Evolutionary conservation across 2,113 vertebrate species (phyloP), one percentile per base, ranked within the genome.

Genomic region (Ploceus nigricollis): DNA sequence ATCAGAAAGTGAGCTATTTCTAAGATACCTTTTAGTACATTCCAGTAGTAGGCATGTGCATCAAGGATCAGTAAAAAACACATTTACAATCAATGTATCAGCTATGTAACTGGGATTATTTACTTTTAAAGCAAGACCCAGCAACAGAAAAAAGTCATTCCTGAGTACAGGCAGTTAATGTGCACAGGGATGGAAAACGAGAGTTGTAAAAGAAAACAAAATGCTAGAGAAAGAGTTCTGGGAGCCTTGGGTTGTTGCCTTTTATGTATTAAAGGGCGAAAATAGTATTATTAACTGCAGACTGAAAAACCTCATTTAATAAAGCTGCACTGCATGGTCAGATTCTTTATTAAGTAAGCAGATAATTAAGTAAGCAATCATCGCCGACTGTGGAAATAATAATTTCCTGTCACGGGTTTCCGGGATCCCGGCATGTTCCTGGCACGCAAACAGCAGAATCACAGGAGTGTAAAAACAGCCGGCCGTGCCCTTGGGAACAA

Each of bases 391-490:
- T 7, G 47, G 35, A 31, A 27, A 4, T 4, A 4, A 4, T 2
- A 19, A 22, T n/a, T 24, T 27, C 13, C 47, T 10, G n/a, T 31
- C 70, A 16, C 47, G 31, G 39, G 24, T 30, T 39, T 51, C 33
- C 11, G 56, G 12, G 30, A 3, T 28, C 4, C 28, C 1, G 2
- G 15, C 33, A 2, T 4, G 64, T 7, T 45, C 30, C 48, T 2
- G 30, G 20, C 44, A 7, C 1, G 15, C 10, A 6, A n/a, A 18
- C 9, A 10, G 6, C 2, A 1, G 22, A 27, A 4, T 4, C 6
- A 7, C 25, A 2, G 45, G 1, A 8, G 33, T 4, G 21, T 8
- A 5, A 2, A 9, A 39, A 10, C 39, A 25, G 7, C 28, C 0
- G 50, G 69, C 42, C 18, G 12, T 47, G 82, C 48, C 58, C 50